These are phyloP conservation scores for Elaeidobius kamerunicus DNA, from an alignment of 2,888 invertebrate species.

Conservation along the genomic window DNA sequence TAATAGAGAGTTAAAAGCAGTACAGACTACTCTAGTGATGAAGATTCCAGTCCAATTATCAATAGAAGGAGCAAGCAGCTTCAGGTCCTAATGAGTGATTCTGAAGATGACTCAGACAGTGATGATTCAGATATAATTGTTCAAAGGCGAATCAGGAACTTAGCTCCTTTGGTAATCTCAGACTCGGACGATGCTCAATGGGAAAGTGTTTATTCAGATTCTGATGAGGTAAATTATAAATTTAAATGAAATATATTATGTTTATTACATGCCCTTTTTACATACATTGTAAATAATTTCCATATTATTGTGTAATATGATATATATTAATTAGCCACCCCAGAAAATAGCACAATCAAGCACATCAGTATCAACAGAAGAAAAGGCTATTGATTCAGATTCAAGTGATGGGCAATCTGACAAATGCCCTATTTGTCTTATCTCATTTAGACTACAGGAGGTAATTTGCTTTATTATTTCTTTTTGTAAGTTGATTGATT, in stretches of 20 bases:
- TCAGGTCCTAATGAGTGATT: conserved; percentile 25
- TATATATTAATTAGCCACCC: too few species aligned
- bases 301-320: too few species aligned
- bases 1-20: conserved; percentile 56
- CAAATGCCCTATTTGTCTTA: conserved; percentile 87
- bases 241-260: too few species aligned
- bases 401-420: conserved; percentile 59
- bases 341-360: conserved; percentile 6
- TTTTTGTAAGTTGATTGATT: conserved; percentile 60
- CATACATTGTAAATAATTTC: too few species aligned
- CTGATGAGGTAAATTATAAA: conserved; percentile 26
- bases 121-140: conserved; percentile 34
- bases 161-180: conserved; percentile 35
- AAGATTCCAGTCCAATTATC: conserved; percentile 19
- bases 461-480: too few species aligned
- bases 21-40: conserved; percentile 37
- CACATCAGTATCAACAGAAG: conserved; percentile 18
- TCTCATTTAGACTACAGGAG: conserved; percentile 55
- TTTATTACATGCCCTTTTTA: too few species aligned
- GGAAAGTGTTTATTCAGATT: conserved; percentile 37
- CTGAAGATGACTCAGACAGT: conserved; percentile 32
- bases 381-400: conserved; percentile 38
- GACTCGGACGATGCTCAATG: conserved; percentile 37
- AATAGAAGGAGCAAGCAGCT: background rate
- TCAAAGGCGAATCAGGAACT: conserved; percentile 31